phyloP scores from a whole-genome alignment of 2,797 vertebrate genomes.

The Falco concolor region DNA sequence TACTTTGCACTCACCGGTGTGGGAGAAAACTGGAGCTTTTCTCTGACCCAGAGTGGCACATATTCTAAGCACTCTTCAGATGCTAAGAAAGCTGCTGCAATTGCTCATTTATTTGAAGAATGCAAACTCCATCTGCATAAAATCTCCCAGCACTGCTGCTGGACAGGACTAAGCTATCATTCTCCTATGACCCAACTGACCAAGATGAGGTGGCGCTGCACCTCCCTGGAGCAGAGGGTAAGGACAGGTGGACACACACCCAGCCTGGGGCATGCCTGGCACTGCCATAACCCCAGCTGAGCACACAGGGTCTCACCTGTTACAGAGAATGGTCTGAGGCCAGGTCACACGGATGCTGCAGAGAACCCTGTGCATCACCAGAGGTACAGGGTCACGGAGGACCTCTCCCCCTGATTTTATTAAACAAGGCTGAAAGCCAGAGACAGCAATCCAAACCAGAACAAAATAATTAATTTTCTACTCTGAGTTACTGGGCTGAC shows the following conservation, averaged over 20 bases:
- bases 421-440: not conserved
- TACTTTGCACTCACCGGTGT: rapidly evolving
- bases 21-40: not conserved
- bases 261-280: not conserved
- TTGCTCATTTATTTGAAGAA: not conserved
- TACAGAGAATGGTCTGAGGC: not conserved
- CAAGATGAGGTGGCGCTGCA: rapidly evolving
- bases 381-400: not conserved
- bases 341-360: not conserved
- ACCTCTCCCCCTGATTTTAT: not conserved
- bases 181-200: not conserved
- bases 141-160: not conserved
- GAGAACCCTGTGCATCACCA: not conserved
- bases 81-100: not conserved
- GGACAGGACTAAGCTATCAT: not conserved
- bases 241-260: not conserved
- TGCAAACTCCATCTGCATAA: not conserved
- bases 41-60: not conserved
- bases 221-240: not conserved
- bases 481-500: not conserved
- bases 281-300: not conserved
- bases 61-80: not conserved
- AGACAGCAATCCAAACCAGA: not conserved
- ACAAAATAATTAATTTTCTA: not conserved
- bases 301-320: not conserved